These are phyloP conservation scores for Eupsilia transversa DNA, from an alignment of 2,888 invertebrate species.

Conservation along the genomic window DNA sequence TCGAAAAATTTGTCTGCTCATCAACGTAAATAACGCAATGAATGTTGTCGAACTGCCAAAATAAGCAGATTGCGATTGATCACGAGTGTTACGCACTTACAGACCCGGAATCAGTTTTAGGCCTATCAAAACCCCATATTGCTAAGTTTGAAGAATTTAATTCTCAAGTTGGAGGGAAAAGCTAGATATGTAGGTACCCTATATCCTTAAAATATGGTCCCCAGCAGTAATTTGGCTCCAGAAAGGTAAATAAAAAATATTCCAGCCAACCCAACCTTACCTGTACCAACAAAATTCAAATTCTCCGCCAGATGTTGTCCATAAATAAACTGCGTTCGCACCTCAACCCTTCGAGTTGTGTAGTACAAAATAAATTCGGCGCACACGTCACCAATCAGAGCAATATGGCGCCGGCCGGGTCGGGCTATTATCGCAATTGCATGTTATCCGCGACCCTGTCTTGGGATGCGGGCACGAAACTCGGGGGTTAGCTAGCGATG, in stretches of 20 bases:
- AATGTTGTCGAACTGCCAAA: no score
- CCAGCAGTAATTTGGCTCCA: conserved; percentile 42
- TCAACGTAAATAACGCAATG: no score
- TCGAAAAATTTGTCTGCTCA: no score
- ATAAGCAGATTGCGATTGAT: no score
- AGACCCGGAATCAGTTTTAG: neutral
- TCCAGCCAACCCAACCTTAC: conserved; percentile 66
- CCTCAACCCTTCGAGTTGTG: conserved; percentile 86
- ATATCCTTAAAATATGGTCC: conserved; percentile 6
- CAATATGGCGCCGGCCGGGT: conserved; percentile 88
- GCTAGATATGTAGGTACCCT: neutral
- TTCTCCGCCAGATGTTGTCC: conserved; percentile 78
- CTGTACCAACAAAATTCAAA: conserved; percentile 72
- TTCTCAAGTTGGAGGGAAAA: neutral
- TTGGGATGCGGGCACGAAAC: conserved; percentile 72
- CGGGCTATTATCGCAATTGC: conserved; percentile 84
- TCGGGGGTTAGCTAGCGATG: conserved; percentile 32
- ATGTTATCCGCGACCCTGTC: conserved; percentile 82
- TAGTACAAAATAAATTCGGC: conserved; percentile 87
- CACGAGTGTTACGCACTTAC: no score
- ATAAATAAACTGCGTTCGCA: conserved; percentile 83
- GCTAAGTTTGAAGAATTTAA: neutral
- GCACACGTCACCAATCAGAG: conserved; percentile 85
- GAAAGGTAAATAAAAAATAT: conserved; percentile 59
- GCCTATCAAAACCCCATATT: neutral